Evolutionary conservation across 2,113 vertebrate species (phyloP), one percentile per base, ranked within the genome.

Genomic region (Sterrhoptilus dennistouni): DNA sequence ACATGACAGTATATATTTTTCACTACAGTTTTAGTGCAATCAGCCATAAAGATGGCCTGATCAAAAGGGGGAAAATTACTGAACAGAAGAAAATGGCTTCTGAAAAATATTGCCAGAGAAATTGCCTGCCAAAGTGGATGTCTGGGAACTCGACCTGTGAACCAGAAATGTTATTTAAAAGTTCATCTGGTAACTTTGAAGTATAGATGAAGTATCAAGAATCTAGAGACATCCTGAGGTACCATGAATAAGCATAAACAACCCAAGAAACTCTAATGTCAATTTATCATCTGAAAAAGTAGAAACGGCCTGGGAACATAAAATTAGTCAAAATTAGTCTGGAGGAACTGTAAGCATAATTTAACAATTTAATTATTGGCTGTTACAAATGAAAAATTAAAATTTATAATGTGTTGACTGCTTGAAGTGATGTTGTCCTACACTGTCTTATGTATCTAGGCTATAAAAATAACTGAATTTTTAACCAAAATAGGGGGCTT

Each of bases 401-500:
- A 93, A 71, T 77, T 60, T 25, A 59, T 60, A 25, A 35, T 2
- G 1, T 42, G 11, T 49, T 61, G 12, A 18, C 27, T 77, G 38
- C 45, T 65, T 81, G 36, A 69, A 35, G 18, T 45, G 25, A 14
- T 47, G 9, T 40, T 77, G 17, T 42, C 23, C 44, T 65, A 54
- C 10, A 42, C 9, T 19, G 6, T 54, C 31, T 27, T 60, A 36
- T 33, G 12, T 17, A 19, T 70, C 57, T n/a, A 60, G 40, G 13
- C 4, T 71, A n/a, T 22, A 53, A 74, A 74, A 75, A 38, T 2
- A 11, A 11, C 28, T 29, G 11, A 29, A 8, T 11, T 74, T 65
- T 66, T 60, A 38, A 18, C 13, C 8, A 66, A 45, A 66, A 11
- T 25, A 14, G 8, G 2, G 1, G 2, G 1, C 3, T 2, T 47